Percentiles rank a stretch among this genome's conserved stretches.
Conservation (phyloP, 2,113 vertebrate genomes). For the Beaufortia kweichowensis region DNA sequence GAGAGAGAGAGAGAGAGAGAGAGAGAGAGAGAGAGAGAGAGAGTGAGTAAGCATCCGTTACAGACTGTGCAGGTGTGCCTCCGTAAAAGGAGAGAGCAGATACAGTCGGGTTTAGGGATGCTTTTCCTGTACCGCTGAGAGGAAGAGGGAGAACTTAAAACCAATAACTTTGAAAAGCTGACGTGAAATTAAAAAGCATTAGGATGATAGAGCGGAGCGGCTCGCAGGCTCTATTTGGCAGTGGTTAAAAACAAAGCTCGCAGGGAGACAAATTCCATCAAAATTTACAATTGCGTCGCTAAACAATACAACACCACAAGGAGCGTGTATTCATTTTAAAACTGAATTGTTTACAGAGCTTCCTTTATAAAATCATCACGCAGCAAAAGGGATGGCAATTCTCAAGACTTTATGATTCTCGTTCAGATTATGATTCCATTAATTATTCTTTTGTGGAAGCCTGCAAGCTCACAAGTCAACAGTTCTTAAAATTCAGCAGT, state of each 20-base stretch:
- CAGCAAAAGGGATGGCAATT: no score
- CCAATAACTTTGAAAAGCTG: constrained; percentile 9
- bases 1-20: constrained; percentile 27
- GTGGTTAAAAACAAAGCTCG: constrained; percentile 4
- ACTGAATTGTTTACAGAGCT: constrained; percentile 5
- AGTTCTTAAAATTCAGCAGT: no score
- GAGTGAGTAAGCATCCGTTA: constrained; percentile 1
- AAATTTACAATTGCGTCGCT: background rate
- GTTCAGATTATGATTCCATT: no score
- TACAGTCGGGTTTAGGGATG: constrained; percentile 18
- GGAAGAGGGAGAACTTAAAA: constrained; percentile 20
- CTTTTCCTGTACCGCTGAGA: background rate
- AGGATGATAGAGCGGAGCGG: constrained; percentile 6
- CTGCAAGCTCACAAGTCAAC: no score
- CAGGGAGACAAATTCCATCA: background rate
- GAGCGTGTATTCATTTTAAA: constrained; percentile 5
- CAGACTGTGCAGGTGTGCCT: constrained; percentile 38
- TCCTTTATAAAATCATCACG: no score
- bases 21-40: background rate
- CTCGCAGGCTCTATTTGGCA: background rate
- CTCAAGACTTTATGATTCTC: no score
- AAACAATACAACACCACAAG: background rate
- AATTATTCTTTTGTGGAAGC: no score
- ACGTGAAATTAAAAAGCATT: constrained; percentile 22
- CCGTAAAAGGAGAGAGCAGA: constrained; percentile 43